A percentile compares a stretch with the other conserved stretches of the same genome.
phyloP scores from a whole-genome alignment of 1,140 invertebrate genomes.

The Zaprionus nigranus region DNA sequence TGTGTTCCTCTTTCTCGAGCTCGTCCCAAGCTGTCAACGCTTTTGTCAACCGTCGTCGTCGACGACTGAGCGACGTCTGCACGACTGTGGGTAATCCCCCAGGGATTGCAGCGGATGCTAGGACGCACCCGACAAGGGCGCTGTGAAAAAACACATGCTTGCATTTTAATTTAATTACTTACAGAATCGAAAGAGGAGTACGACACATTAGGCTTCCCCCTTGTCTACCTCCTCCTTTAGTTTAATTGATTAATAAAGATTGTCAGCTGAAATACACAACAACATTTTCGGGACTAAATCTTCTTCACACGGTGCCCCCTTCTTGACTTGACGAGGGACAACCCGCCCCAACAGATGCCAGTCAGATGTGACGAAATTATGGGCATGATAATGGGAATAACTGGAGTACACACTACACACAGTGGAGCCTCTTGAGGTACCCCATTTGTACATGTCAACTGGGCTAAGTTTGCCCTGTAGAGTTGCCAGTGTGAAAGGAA shows the following conservation, averaged over 20 bases:
- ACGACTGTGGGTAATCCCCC: slow-evolving; percentile 64
- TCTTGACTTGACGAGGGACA: slow-evolving; percentile 61
- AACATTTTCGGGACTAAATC: slow-evolving; percentile 49
- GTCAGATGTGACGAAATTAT: slow-evolving; percentile 64
- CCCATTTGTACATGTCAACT: slow-evolving; percentile 45
- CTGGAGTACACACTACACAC: slow-evolving; percentile 20
- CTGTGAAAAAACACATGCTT: slow-evolving; percentile 74
- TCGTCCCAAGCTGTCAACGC: slow-evolving; percentile 64
- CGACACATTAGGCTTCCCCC: slow-evolving; percentile 49
- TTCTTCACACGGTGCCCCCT: slow-evolving; percentile 59
- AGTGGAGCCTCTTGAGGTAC: slow-evolving; percentile 31
- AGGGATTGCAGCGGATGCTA: slow-evolving; percentile 51
- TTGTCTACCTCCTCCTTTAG: slow-evolving; percentile 6
- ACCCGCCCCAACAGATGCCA: slow-evolving; percentile 53
- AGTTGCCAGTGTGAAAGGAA: slow-evolving; percentile 17
- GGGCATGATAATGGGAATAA: slow-evolving; percentile 53
- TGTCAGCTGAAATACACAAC: slow-evolving; percentile 55
- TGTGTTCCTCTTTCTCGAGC: slow-evolving; percentile 10
- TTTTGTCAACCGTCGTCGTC: slow-evolving; percentile 69
- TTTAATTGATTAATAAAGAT: slow-evolving; percentile 81
- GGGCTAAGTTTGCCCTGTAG: slow-evolving; percentile 19
- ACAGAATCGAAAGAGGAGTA: slow-evolving; percentile 66
- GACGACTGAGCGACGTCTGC: slow-evolving; percentile 29
- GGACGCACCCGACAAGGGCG: slow-evolving; percentile 30
- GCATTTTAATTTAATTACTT: slow-evolving; percentile 83